Evolutionary conservation across 30 jellyfish, hydroid and myxozoan species (phyloP).

Genomic region (Aurelia aurita complex sp. Pacific): DNA sequence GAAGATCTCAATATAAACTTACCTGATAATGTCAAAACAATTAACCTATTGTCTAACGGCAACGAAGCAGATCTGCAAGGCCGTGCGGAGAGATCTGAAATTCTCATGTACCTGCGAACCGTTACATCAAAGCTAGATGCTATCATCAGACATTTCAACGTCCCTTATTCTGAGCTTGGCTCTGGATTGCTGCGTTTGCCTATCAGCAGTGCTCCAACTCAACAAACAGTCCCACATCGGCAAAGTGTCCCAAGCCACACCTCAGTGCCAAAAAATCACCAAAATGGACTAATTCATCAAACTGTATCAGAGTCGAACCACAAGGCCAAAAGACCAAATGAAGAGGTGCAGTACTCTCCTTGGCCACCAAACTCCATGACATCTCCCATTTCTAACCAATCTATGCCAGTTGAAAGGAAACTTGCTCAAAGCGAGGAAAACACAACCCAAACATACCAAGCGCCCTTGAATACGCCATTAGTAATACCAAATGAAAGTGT

Average conservation of each 20-base stretch:
- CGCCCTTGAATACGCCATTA: constrained; percentile 4
- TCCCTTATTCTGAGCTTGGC: constrained; percentile 56
- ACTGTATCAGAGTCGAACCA: too few species aligned
- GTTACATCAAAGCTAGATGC: constrained; percentile 86
- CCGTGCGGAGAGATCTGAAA: constrained; percentile 40
- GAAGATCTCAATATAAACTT: constrained; percentile 35
- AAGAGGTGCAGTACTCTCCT: constrained; percentile 3
- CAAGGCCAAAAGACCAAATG: neutral
- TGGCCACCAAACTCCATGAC: neutral
- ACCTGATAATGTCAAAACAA: constrained; percentile 38
- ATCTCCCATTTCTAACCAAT: neutral
- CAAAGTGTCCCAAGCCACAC: neutral
- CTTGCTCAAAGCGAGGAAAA: neutral
- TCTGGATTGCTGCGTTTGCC: constrained; percentile 7
- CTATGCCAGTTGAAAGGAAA: neutral
- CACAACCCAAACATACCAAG: neutral
- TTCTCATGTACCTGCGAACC: constrained; percentile 18
- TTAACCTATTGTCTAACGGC: constrained; percentile 29
- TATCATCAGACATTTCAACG: constrained; percentile 87
- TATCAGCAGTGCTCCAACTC: neutral
- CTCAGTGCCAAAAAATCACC: neutral
- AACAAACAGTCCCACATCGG: neutral
- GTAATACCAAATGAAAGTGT: neutral
- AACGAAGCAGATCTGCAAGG: neutral
- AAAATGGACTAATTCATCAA: neutral